phyloP scores from a whole-genome alignment of 2,113 vertebrate genomes.

The Leptosomus discolor region DNA sequence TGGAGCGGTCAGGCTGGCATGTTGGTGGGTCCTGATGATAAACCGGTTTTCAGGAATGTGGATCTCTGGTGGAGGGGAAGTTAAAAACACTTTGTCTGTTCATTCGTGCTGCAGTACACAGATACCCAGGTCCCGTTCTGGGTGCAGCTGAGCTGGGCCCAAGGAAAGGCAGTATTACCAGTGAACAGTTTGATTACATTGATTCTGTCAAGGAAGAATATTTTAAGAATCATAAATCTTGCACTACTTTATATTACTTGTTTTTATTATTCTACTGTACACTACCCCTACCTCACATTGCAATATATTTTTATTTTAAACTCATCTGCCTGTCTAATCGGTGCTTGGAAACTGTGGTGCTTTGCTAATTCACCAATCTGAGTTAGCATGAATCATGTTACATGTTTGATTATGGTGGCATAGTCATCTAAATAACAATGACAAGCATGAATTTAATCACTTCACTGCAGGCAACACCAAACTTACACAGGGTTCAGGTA shows the following conservation, averaged over 20 bases:
- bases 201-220: not conserved
- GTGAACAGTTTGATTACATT: not conserved
- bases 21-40: not conserved
- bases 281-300: not conserved
- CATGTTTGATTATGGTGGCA: not conserved
- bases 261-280: not conserved
- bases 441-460: not conserved
- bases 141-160: not conserved
- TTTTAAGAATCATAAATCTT: not conserved
- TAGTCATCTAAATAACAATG: not conserved
- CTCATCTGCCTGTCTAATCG: not conserved
- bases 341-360: not conserved
- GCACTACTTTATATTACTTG: not conserved
- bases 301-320: not conserved
- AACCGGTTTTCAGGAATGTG: constrained; percentile 1
- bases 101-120: not conserved
- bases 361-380: not conserved
- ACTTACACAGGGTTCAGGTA: not conserved
- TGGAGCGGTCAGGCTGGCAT: not conserved
- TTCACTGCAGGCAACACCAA: not conserved
- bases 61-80: not conserved
- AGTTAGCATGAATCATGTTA: not conserved
- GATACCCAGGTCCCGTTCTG: not conserved
- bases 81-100: not conserved
- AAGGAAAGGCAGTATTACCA: not conserved